Base-by-base conservation (phyloP, 2,113 vertebrate species). In the Suricata suricatta region DNA sequence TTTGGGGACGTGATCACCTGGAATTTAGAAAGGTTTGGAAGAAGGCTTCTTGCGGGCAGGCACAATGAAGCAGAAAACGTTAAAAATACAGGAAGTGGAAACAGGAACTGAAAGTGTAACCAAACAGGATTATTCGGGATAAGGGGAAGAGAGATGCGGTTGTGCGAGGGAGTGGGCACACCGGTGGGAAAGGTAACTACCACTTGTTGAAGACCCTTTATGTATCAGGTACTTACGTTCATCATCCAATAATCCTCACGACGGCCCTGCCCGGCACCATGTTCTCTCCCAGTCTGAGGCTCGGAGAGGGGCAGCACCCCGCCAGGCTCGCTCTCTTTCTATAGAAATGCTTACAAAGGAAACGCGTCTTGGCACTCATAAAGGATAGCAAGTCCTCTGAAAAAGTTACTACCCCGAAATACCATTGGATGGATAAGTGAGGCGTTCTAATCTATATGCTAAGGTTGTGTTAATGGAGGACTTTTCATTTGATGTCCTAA, bases 401-500 rank as follows among this genome's bases (percentile, higher is more conserved):
- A 93, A 97, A 77, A 52, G 23, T 63, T 50, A 68, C 68, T 77
- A 41, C 84, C 33, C n/a, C 57, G 3, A 92, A 93, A 95, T n/a
- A 68, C 38, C 69, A 71, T 8, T 1, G 52, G 71, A 88, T 50
- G 17, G 71, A 16, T 66, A 90, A 95, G 14, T 86, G 76, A 94
- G 19, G 68, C 16, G 69, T 29, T 76, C 80, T 1, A 47, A 84
- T 80, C 33, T 52, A 41, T 84, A 82, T 57, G 47, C 57, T 80
- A 64, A 19, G 31, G 31, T 33, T 60, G 35, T 83, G 44, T 27
- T 63, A 68, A 82, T 38, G 41, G 69, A 33, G 27, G 54, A 77
- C 21, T 96, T 96, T 93, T 92, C 83, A 86, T 60, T 60, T 92
- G 74, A 66, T 33, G 41, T 52, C 64, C 85, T 93, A 57, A 82